Conservation (phyloP, 2,113 vertebrate species). For the Hipposideros armiger region DNA sequence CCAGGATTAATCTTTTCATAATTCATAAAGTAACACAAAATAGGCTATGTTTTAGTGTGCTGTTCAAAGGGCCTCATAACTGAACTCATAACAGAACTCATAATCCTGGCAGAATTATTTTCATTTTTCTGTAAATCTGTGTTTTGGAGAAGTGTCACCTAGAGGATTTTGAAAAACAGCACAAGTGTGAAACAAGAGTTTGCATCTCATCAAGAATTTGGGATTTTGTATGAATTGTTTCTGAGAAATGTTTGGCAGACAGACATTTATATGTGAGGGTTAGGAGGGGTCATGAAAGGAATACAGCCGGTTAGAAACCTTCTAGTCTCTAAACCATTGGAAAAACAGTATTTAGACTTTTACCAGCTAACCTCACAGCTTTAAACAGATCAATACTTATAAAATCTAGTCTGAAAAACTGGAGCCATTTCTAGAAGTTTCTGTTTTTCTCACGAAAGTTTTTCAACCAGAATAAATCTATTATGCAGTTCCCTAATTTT, state of each 20-base stretch:
- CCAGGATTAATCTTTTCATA: slow-evolving; percentile 51
- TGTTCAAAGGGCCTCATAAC: slow-evolving; percentile 30
- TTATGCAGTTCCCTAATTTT: slow-evolving; percentile 35
- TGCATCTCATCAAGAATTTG: slow-evolving; percentile 48
- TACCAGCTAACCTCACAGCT: slow-evolving; percentile 38
- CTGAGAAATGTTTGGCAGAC: slow-evolving; percentile 65
- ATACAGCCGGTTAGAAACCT: slow-evolving; percentile 59
- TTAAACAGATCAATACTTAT: slow-evolving; percentile 22
- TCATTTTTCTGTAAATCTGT: slow-evolving; percentile 60
- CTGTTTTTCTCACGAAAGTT: slow-evolving; percentile 21
- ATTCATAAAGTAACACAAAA: slow-evolving; percentile 55
- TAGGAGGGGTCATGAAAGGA: slow-evolving; percentile 41
- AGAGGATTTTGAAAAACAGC: slow-evolving; percentile 58
- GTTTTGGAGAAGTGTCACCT: slow-evolving; percentile 14
- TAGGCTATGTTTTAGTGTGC: slow-evolving; percentile 41
- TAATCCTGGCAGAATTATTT: slow-evolving; percentile 53
- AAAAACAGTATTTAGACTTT: slow-evolving; percentile 62
- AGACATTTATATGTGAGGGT: slow-evolving; percentile 37
- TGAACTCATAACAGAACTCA: slow-evolving; percentile 50
- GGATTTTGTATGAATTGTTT: slow-evolving; percentile 59
- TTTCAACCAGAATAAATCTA: slow-evolving; percentile 49
- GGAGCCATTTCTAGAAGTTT: background rate
- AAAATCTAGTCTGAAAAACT: slow-evolving; percentile 44
- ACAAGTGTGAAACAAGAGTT: background rate
- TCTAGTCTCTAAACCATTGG: slow-evolving; percentile 25